Conservation (phyloP, 2,888 invertebrate genomes). For the Agonopterix heracliana region DNA sequence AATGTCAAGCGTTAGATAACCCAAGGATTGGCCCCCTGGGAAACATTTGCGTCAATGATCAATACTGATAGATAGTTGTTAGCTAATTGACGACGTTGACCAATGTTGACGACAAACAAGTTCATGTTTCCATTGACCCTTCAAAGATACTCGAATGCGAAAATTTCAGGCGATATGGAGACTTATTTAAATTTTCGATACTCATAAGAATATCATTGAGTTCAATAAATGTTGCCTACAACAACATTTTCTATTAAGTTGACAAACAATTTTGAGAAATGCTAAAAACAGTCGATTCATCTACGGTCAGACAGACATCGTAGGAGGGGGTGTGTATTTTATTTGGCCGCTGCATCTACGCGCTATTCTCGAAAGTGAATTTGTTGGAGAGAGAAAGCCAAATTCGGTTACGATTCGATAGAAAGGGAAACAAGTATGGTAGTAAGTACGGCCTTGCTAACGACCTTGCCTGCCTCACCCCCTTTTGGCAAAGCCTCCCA, state of each 20-base stretch:
- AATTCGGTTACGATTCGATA: conserved; percentile 11
- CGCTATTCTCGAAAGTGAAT: conserved; percentile 52
- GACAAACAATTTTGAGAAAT: too few relatives aligned
- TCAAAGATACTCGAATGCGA: conserved; percentile 10
- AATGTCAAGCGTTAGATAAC: conserved; percentile 47
- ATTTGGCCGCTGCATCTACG: conserved; percentile 53
- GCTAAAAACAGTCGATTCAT: conserved; percentile 27
- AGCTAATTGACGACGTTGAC: conserved; percentile 31
- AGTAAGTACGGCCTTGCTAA: conserved; percentile 61
- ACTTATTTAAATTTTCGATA: too few relatives aligned
- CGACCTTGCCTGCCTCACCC: conserved; percentile 55
- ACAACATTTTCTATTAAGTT: too few relatives aligned
- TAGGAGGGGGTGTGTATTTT: conserved; percentile 43
- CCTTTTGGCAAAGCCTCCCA: conserved; percentile 38
- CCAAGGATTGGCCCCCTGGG: conserved; percentile 37
- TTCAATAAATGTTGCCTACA: too few relatives aligned
- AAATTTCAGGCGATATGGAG: too few relatives aligned
- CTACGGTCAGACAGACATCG: conserved; percentile 33
- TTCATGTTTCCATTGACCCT: conserved; percentile 53
- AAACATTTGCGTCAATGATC: conserved; percentile 55
- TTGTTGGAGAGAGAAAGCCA: conserved; percentile 32
- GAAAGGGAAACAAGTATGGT: conserved; percentile 49
- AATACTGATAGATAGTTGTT: conserved; percentile 25
- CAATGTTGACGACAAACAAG: conserved; percentile 40
- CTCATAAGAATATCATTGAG: too few relatives aligned